Percentiles rank a stretch among this genome's conserved stretches.
Evolutionary conservation across 2,113 vertebrate species (phyloP).

Genomic region (Gopherus evgoodei): DNA sequence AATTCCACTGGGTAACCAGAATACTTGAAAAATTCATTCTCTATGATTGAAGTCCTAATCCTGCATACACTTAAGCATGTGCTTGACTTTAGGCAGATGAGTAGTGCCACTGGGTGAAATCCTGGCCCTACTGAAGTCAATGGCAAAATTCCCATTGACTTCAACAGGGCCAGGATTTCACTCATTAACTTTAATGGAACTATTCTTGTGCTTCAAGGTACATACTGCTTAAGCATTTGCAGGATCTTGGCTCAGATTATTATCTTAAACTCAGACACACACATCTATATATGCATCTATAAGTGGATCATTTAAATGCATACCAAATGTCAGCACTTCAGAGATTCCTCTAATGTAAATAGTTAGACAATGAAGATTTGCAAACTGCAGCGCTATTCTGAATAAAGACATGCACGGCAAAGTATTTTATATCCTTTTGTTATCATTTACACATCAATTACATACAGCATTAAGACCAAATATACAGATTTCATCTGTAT

Average conservation of each 20-base stretch:
- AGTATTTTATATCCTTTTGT: conserved; percentile 75
- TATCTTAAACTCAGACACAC: neutral
- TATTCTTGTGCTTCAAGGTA: neutral
- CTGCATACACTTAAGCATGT: neutral
- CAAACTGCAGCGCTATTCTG: neutral
- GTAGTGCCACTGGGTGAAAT: neutral
- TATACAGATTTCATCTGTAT: conserved; percentile 79
- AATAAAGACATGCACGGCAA: conserved; percentile 72
- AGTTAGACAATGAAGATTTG: conserved; percentile 22
- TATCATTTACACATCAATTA: conserved; percentile 82
- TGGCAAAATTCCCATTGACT: neutral
- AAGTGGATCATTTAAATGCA: conserved; percentile 27
- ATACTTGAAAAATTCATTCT: neutral
- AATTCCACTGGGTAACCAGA: neutral
- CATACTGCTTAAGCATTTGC: neutral
- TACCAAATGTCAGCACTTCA: neutral
- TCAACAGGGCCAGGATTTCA: neutral
- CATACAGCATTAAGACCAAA: conserved; percentile 79
- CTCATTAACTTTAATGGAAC: neutral
- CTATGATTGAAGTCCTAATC: neutral
- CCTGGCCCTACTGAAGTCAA: neutral
- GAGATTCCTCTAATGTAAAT: neutral
- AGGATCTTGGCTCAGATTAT: neutral
- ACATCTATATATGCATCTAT: neutral
- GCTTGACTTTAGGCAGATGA: neutral